phyloP scores from a whole-genome alignment of 2,113 vertebrate species.

The Syngnathus typhle region DNA sequence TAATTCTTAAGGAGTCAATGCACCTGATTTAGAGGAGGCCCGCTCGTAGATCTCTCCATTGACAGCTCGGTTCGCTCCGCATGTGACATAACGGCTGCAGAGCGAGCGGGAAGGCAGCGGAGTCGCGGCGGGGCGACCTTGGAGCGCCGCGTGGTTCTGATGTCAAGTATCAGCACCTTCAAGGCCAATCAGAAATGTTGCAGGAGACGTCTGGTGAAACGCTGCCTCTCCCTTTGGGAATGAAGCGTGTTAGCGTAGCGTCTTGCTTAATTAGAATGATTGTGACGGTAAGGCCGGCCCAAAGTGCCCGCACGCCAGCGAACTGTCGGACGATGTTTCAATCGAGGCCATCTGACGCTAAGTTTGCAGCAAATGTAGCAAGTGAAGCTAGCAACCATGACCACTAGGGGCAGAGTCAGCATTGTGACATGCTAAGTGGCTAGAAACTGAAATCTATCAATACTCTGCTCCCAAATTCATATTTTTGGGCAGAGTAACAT shows the following conservation, averaged over 20 bases:
- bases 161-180: constrained; percentile 61
- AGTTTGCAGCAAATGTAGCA: background rate
- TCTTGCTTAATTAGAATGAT: constrained; percentile 35
- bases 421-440: too few species aligned
- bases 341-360: background rate
- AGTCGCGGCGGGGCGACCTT: constrained; percentile 3
- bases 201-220: constrained; percentile 66
- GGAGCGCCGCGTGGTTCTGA: constrained; percentile 28
- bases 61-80: constrained; percentile 67
- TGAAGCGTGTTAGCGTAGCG: constrained; percentile 42
- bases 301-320: too few species aligned
- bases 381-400: background rate
- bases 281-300: too few species aligned
- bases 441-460: background rate
- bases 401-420: too few species aligned
- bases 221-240: constrained; percentile 45
- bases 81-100: constrained; percentile 56
- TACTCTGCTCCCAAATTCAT: background rate
- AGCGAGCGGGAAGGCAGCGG: constrained; percentile 4
- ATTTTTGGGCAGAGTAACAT: background rate
- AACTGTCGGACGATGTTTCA: too few species aligned
- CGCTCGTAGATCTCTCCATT: constrained; percentile 70
- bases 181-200: constrained; percentile 69
- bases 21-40: constrained; percentile 72
- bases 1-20: constrained; percentile 72